phyloP scores from a whole-genome alignment of 2,113 vertebrate genomes.

The Scopus umbretta region DNA sequence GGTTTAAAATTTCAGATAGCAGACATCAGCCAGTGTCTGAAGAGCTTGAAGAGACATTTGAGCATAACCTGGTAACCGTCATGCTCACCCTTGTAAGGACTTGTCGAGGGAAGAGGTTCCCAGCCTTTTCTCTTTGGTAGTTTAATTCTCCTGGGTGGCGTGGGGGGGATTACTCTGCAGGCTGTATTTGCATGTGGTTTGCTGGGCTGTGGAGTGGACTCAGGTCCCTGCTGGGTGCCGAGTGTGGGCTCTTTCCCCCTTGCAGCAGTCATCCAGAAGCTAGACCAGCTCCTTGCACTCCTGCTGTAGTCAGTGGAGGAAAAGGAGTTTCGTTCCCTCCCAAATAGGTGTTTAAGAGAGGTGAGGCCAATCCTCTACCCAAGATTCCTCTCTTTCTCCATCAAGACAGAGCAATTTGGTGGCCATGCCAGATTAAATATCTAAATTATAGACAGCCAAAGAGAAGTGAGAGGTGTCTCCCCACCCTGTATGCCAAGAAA shows the following conservation, averaged over 20 bases:
- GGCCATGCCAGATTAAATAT: neutral
- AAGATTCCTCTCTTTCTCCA: neutral
- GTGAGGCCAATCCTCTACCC: neutral
- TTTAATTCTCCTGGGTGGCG: neutral
- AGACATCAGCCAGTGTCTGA: neutral
- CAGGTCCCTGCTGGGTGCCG: accelerated
- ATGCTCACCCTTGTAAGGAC: neutral
- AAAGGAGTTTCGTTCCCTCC: neutral
- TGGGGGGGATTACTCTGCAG: neutral
- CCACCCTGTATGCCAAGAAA: neutral
- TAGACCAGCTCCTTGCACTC: neutral
- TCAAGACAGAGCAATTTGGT: neutral
- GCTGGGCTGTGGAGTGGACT: neutral
- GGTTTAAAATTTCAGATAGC: slow-evolving; percentile 12
- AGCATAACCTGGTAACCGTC: neutral
- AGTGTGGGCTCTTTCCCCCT: neutral
- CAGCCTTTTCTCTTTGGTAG: neutral
- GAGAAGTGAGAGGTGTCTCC: neutral
- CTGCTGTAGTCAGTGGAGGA: neutral
- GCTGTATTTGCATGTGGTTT: neutral
- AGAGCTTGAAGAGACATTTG: neutral
- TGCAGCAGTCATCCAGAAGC: neutral
- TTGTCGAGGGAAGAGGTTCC: neutral
- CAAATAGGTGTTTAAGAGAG: neutral
- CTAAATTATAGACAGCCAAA: neutral